Base-by-base conservation (phyloP, 2,797 vertebrate genomes). In the Yasuhikotakia modesta region DNA sequence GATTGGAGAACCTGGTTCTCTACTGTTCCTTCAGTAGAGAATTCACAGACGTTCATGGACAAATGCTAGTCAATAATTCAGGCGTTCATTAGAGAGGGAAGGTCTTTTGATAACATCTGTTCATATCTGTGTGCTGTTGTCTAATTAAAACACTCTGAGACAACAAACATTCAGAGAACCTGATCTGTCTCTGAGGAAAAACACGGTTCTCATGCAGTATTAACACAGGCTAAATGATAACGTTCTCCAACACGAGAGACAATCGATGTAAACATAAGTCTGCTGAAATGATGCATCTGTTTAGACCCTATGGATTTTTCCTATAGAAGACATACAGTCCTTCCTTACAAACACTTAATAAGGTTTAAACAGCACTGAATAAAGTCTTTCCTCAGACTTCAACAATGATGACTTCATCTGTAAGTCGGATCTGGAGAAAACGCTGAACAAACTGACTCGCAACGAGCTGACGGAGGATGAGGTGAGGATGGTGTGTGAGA, bases 341-440 rank as follows among this genome's bases (percentile, higher is more conserved):
- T 35, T 35, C 35, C 35, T 35, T 35, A 35, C 35, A 5, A 35
- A 32, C 30, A 32, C 2, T 2, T 32, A 32, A 32, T 2, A 32
- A 32, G 30, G 5, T 35, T 35, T 5, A 35, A 35, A 35, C 35
- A 35, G 8, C 35, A 6, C 57, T 35, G 7, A 24, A 45, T 16
- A 46, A 46, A 4, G 46, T 67, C 11, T 55, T 16, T 8, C 43
- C 53, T 14, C 63, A 99, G 98, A 99, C 88, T 99, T 99, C 83
- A 99, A 99, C 90, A 89, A 97, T 0, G 97, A 99, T 0, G 93
- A 96, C 89, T 99, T 96, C 81, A 96, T 99, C 90, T 99, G 98
- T 67, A 95, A 94, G 53, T 94, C 92, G 0, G 97, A 99, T 79
- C 90, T 99, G 81, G 95, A 96, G 90, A 98, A 98, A 92, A 99